Evolutionary conservation across 2,113 vertebrate genomes (phyloP).

Genomic region (Entosphenus tridentatus): DNA sequence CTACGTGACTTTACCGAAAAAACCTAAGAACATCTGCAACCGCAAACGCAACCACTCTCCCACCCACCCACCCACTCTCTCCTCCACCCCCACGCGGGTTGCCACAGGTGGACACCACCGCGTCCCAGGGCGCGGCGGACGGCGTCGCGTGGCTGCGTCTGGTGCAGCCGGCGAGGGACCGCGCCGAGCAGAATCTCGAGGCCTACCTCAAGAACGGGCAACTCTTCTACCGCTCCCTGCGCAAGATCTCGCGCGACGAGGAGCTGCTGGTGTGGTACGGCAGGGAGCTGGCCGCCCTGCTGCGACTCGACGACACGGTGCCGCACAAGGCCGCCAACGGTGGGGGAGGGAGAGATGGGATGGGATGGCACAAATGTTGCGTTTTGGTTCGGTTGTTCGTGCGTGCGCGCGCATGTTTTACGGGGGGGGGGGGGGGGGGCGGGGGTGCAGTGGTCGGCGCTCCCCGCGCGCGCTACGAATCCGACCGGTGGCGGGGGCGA

Average conservation of each 20-base stretch:
- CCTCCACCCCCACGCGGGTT: constrained; percentile 10
- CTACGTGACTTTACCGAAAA: too few species aligned
- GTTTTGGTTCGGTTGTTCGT: neutral
- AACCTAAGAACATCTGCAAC: neutral
- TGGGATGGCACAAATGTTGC: too few species aligned
- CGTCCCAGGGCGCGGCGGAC: constrained; percentile 37
- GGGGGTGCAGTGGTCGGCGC: neutral
- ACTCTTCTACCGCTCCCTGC: constrained; percentile 50
- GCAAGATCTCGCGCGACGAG: constrained; percentile 36
- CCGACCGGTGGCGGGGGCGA: too few species aligned
- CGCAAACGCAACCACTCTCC: neutral
- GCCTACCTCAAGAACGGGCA: constrained; percentile 93
- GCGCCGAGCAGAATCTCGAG: constrained; percentile 85
- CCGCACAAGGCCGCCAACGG: neutral
- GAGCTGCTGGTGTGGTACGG: constrained; percentile 63
- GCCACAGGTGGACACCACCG: constrained; percentile 36
- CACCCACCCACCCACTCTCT: neutral
- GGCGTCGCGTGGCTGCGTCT: constrained; percentile 59
- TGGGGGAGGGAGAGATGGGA: neutral
- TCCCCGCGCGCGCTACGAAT: neutral
- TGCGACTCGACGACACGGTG: constrained; percentile 36
- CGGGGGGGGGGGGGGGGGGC: neutral
- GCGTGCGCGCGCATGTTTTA: neutral
- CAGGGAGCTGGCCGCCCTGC: constrained; percentile 36
- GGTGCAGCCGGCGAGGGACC: constrained; percentile 73